These are phyloP conservation scores for Nomada lathburiana DNA, from an alignment of 2,888 invertebrate species.

Conservation along the genomic window DNA sequence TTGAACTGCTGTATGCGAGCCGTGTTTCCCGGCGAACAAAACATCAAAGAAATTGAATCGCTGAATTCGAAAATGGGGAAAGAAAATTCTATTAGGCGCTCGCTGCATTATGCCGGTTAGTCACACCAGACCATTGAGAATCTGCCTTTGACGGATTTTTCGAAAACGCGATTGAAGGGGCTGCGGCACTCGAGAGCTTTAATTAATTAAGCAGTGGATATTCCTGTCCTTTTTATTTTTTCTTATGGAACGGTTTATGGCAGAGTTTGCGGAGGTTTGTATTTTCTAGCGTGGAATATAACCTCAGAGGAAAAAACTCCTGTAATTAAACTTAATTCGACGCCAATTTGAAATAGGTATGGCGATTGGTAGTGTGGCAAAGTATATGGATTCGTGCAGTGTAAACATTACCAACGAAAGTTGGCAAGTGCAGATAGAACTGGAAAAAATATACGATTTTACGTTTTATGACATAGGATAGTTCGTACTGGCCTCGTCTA, in stretches of 20 bases:
- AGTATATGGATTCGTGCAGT: no score
- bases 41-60: conserved; percentile 12
- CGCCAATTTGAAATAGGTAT: no score
- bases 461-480: no score
- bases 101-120: background rate
- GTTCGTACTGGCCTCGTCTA: no score
- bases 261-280: background rate
- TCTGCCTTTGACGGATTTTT: background rate
- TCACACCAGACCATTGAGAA: background rate
- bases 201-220: conserved; percentile 3
- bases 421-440: no score
- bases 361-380: no score
- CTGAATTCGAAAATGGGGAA: background rate
- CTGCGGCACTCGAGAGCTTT: background rate
- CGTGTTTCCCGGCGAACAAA: background rate
- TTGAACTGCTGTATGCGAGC: background rate
- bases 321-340: no score
- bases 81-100: background rate
- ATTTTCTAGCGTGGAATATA: no score
- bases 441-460: no score
- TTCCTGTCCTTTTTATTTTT: background rate
- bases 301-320: no score
- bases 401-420: no score
- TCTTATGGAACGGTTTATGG: background rate
- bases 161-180: background rate